A percentile compares a stretch with the other conserved stretches of the same genome.
These are phyloP conservation scores for Aphidoletes aphidimyza DNA, from an alignment of 2,888 invertebrate species.

Conservation along the genomic window DNA sequence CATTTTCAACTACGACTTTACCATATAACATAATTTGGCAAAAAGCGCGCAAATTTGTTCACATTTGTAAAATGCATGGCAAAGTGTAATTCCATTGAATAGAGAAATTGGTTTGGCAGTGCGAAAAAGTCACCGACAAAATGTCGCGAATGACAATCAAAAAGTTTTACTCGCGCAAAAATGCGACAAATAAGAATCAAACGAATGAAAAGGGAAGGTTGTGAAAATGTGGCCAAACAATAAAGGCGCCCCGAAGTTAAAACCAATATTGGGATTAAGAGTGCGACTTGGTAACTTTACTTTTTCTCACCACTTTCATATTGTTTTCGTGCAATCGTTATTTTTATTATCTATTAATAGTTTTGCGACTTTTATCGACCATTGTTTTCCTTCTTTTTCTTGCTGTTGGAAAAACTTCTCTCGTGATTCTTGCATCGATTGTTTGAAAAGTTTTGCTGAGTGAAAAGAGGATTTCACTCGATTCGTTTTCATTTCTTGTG, in stretches of 20 bases:
- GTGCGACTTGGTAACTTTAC: neutral
- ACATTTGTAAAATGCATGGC: neutral
- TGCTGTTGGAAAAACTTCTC: neutral
- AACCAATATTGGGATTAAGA: slow-evolving; percentile 42
- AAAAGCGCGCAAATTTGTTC: neutral
- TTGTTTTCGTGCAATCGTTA: slow-evolving; percentile 2
- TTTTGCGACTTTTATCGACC: slow-evolving; percentile 11
- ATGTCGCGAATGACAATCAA: neutral
- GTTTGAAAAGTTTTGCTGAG: too few species aligned
- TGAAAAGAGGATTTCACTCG: too few species aligned
- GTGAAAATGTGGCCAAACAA: neutral
- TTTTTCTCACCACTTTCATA: neutral
- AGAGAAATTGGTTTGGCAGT: neutral
- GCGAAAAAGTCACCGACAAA: neutral
- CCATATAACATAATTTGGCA: neutral
- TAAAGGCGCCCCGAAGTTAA: neutral
- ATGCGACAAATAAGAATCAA: neutral
- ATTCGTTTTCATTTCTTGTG: neutral
- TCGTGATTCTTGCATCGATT: too few species aligned
- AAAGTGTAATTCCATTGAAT: neutral
- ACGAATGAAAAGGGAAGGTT: too few species aligned
- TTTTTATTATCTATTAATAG: slow-evolving; percentile 51
- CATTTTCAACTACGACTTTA: neutral
- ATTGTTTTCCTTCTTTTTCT: neutral
- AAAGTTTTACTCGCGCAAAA: slow-evolving; percentile 6